Percentiles rank a stretch among this genome's conserved stretches.
Conservation (phyloP, 2,888 invertebrate species). For the Ethmia dodecea region DNA sequence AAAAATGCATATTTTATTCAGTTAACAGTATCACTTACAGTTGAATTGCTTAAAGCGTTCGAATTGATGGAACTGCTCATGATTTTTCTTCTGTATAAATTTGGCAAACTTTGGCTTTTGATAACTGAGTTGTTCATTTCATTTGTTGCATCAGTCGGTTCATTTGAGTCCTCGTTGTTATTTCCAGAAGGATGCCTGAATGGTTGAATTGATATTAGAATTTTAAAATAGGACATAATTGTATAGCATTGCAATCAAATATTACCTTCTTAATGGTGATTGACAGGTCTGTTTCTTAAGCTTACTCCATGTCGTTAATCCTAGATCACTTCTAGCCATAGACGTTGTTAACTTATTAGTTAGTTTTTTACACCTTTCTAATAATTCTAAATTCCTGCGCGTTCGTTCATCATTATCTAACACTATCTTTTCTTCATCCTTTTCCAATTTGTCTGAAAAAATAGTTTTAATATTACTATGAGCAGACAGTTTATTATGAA, state of each 20-base stretch:
- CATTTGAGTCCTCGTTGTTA: constrained; percentile 81
- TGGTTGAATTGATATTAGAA: constrained; percentile 9
- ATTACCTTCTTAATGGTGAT: constrained; percentile 80
- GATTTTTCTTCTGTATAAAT: constrained; percentile 79
- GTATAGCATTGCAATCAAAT: background rate
- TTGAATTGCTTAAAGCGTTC: constrained; percentile 81
- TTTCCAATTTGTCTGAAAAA: constrained; percentile 72
- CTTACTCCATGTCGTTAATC: constrained; percentile 93
- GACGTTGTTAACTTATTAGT: constrained; percentile 81
- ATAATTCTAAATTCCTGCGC: constrained; percentile 76
- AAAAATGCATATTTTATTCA: constrained; percentile 11
- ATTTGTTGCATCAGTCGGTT: constrained; percentile 70
- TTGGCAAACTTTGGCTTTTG: constrained; percentile 90
- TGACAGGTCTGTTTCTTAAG: constrained; percentile 85
- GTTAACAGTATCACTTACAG: constrained; percentile 70
- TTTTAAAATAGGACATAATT: background rate
- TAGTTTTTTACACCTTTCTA: constrained; percentile 73
- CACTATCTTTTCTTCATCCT: constrained; percentile 53
- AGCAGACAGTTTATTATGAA: constrained; percentile 36
- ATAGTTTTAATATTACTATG: constrained; percentile 28
- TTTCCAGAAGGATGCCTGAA: constrained; percentile 87
- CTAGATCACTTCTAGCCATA: constrained; percentile 93
- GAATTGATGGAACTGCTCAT: constrained; percentile 72
- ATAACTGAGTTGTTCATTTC: constrained; percentile 79
- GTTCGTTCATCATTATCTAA: constrained; percentile 74